Conservation (phyloP, 2,113 vertebrate species). For the Phyllostomus discolor region DNA sequence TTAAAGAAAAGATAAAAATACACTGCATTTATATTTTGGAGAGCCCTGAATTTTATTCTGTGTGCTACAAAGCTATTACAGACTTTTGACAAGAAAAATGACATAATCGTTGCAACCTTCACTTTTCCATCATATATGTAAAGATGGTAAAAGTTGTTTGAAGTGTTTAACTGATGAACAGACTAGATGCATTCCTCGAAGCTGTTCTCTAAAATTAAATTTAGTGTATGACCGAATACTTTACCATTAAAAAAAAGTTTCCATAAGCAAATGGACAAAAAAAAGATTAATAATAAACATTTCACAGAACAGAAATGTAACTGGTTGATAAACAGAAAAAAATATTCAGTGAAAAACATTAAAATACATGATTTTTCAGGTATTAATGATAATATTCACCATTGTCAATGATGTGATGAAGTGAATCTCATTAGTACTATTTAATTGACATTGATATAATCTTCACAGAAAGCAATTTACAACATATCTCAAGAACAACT, state of each 20-base stretch:
- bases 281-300: not conserved
- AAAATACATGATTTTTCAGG: not conserved
- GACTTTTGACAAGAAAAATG: not conserved
- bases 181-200: not conserved
- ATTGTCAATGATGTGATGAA: not conserved
- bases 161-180: not conserved
- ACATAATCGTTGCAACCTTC: not conserved
- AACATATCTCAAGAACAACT: not conserved
- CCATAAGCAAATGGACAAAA: not conserved
- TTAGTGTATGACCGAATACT: not conserved
- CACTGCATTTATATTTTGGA: not conserved
- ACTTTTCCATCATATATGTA: not conserved
- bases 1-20: not conserved
- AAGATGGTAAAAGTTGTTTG: not conserved
- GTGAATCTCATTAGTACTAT: not conserved
- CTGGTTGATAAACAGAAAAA: not conserved
- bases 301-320: not conserved
- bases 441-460: not conserved
- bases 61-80: not conserved
- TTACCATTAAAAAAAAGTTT: not conserved
- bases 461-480: not conserved
- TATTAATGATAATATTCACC: not conserved
- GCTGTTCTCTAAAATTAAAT: constrained; percentile 29
- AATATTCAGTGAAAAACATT: not conserved
- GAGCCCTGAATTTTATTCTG: not conserved